Evolutionary conservation across 2,797 vertebrate genomes (phyloP), one percentile per base, ranked within the genome.

Genomic region (Phoeniculus purpureus): DNA sequence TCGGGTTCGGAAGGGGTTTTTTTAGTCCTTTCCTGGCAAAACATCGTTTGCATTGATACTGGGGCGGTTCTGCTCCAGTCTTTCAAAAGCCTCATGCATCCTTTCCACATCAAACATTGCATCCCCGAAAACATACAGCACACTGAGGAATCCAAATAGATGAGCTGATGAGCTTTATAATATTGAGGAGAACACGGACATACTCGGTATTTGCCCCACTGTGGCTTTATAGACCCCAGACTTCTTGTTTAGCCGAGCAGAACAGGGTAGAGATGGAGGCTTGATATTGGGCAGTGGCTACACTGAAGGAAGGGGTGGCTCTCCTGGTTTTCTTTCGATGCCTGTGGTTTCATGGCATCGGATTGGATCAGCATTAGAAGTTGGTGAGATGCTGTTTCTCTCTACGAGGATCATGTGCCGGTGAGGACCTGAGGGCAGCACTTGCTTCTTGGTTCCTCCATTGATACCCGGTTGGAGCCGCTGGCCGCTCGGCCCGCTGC

Each of bases 361-460:
- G 31, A 23, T 21, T 50, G 61, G 31, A 23, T 56, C 50, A 52
- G 26, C 54, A 56, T 13, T 0, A 25, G 14, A 20, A 79, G 16
- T 66, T 48, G 20, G 19, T 32, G 68, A 40, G 10, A 0, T 2
- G 31, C 54, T 6, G 7, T 54, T 52, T 10, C 70, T 59, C 32
- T 3, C 58, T 2, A 2, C 1, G 4, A 8, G 37, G 56, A 14
- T 70, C 22, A 10, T 11, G 14, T 9, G 4, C 7, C 15, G 1
- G 32, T 6, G 0, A 23, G 50, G 8, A 25, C 15, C 66, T 23
- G 72, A 18, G 20, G 54, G 21, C 72, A 9, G 2, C 4, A 1
- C 32, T 15, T 4, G 1, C 7, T 8, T 14, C 20, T 52, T 4
- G 13, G 15, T 1, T 74, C 29, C 48, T 50, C 56, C 13, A 1